A percentile compares a stretch with the other conserved stretches of the same genome.
phyloP scores from a whole-genome alignment of 2,797 vertebrate species.

The Gymnocypris eckloni region DNA sequence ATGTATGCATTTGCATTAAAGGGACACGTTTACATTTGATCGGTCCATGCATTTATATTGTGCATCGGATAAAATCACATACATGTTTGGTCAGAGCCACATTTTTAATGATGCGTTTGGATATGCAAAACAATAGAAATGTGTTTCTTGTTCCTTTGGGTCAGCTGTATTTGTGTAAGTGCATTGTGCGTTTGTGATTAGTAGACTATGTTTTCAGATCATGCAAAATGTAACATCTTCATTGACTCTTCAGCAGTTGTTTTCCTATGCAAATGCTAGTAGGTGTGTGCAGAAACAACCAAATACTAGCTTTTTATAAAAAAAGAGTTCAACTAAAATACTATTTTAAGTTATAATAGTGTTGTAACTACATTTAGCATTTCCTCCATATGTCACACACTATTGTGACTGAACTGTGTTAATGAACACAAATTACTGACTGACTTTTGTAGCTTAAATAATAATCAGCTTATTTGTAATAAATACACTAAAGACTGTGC shows the following conservation, averaged over 20 bases:
- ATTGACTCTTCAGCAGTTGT: not conserved
- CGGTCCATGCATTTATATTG: not conserved
- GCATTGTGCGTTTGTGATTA: not conserved
- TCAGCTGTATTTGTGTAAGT: conserved; percentile 4
- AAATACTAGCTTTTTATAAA: too few species aligned
- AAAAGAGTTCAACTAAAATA: too few species aligned
- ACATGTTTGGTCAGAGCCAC: not conserved
- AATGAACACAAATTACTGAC: too few species aligned
- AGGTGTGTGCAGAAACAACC: not conserved
- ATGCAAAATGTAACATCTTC: not conserved
- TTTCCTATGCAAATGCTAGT: not conserved
- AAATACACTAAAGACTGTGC: too few species aligned
- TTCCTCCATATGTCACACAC: too few species aligned
- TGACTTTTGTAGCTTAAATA: too few species aligned
- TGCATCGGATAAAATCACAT: not conserved
- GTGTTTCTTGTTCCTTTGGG: not conserved
- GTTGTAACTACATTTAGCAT: too few species aligned
- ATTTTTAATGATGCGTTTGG: not conserved
- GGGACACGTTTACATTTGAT: too few species aligned
- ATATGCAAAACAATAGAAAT: not conserved
- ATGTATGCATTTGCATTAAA: not conserved
- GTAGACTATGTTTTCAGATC: not conserved
- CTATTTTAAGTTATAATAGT: too few species aligned
- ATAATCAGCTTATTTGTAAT: too few species aligned
- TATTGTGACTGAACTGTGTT: too few species aligned